Evolutionary conservation across 2,888 invertebrate species (phyloP), one percentile per base, ranked within the genome.

Genomic region (Altica lythri): DNA sequence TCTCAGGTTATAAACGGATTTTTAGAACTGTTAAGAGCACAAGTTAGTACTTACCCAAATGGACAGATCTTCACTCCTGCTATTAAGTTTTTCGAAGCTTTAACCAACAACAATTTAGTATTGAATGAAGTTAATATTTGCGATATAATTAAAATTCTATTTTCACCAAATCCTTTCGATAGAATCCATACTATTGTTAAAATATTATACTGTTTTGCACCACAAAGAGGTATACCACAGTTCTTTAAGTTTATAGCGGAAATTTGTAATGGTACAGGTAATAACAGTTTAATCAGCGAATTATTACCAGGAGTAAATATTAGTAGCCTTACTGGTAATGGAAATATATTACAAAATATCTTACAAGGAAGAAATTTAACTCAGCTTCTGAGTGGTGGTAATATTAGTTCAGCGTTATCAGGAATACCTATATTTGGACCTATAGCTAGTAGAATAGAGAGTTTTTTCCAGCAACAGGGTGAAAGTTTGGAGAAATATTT

Each of bases 61-160:
- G 17, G 2, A 32, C 17, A 29, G 2, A 32, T 22, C 9, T 45
- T 52, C n/a, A 22, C 34, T 1, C 6, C 6, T 8, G 25, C 43
- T 8, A 9, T 35, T 1, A 37, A 10, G 10, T 18, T 47, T 16
- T 37, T 58, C 8, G 10, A 27, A 13, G 52, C 30, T 8, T 22
- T 51, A 8, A 45, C 32, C 10, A 22, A 52, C 5, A 37, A 50
- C 19, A 56, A 52, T 12, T 32, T 48, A 14, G 17, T 46, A 1
- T 45, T 47, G 8, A 50, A 43, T 16, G 37, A 43, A 4, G 30
- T 60, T 8, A 55, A 49, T 22, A 37, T 60, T 2, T 40, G 40
- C 4, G 55, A 60, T 16, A 22, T 57, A 9, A 32, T 53, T 9
- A 40, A 43, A 12, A 2, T 53, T n/a, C 27, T 60, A 6, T 29